These are phyloP conservation scores for Ophraella communa DNA, from an alignment of 2,888 invertebrate genomes.

Conservation along the genomic window DNA sequence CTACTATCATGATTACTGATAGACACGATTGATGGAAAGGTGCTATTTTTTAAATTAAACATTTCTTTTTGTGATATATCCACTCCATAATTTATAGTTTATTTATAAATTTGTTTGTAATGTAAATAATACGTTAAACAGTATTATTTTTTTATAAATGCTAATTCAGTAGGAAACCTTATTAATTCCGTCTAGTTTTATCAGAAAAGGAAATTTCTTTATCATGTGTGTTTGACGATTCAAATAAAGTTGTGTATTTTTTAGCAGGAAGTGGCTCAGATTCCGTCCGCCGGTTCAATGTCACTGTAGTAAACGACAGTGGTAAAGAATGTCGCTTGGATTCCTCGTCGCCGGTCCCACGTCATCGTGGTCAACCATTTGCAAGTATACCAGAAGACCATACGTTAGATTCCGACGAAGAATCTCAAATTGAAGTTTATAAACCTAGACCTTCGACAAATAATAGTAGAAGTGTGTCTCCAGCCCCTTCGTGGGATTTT, in stretches of 20 bases:
- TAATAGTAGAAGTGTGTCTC: slow-evolving; percentile 54
- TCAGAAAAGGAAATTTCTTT: too few species aligned
- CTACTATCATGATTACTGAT: too few species aligned
- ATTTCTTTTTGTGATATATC: too few species aligned
- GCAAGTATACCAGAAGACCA: slow-evolving; percentile 61
- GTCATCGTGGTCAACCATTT: slow-evolving; percentile 58
- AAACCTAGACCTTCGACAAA: slow-evolving; percentile 34
- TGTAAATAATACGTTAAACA: too few species aligned
- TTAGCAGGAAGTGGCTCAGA: slow-evolving; percentile 43
- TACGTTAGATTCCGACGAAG: slow-evolving; percentile 54
- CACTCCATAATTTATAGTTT: too few species aligned
- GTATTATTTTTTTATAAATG: too few species aligned
- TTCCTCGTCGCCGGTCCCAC: slow-evolving; percentile 52
- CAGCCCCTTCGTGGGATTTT: slow-evolving; percentile 59
- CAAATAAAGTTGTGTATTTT: neutral
- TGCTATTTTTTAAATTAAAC: too few species aligned
- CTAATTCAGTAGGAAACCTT: too few species aligned
- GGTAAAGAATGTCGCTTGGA: slow-evolving; percentile 45
- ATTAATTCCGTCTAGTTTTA: too few species aligned
- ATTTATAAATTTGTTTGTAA: too few species aligned
- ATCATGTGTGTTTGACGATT: neutral
- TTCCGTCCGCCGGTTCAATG: slow-evolving; percentile 62
- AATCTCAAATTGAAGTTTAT: slow-evolving; percentile 15
- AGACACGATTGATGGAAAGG: too few species aligned
- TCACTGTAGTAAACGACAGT: slow-evolving; percentile 57